Conservation (phyloP, 53 echinoderm and acorn worm genomes). For the Temnopleurus reevesii region DNA sequence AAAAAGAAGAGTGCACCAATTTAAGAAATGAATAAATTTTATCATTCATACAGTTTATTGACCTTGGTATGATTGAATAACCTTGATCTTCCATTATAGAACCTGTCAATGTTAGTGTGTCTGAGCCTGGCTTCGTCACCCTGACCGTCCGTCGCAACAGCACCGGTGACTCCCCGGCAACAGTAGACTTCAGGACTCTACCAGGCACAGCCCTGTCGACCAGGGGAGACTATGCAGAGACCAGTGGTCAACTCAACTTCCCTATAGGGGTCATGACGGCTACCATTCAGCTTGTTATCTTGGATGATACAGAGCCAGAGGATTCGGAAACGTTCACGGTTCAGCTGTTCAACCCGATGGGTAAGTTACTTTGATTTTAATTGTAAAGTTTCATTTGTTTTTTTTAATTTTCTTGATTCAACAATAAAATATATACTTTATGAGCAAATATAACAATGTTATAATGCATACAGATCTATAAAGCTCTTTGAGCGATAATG, state of each 20-base stretch:
- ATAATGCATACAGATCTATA: no score
- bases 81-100: conserved; percentile 39
- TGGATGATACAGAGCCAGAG: conserved; percentile 82
- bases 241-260: conserved; percentile 70
- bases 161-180: conserved; percentile 75
- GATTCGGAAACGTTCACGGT: conserved; percentile 78
- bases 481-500: no score
- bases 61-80: no score
- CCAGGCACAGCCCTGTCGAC: conserved; percentile 71
- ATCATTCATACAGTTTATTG: no score
- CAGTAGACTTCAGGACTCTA: conserved; percentile 81
- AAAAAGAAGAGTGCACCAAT: no score
- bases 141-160: conserved; percentile 80
- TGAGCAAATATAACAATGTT: no score
- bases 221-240: conserved; percentile 65
- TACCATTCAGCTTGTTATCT: conserved; percentile 60
- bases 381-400: not conserved
- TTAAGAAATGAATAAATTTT: no score
- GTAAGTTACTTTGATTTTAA: conserved; percentile 58
- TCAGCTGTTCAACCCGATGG: conserved; percentile 82
- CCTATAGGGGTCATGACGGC: conserved; percentile 63
- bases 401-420: no score
- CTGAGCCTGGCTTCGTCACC: conserved; percentile 61
- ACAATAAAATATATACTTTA: no score
- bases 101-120: conserved; percentile 58